Evolutionary conservation across 1,140 invertebrate species (phyloP).

Genomic region (Aphaenogaster rudis): DNA sequence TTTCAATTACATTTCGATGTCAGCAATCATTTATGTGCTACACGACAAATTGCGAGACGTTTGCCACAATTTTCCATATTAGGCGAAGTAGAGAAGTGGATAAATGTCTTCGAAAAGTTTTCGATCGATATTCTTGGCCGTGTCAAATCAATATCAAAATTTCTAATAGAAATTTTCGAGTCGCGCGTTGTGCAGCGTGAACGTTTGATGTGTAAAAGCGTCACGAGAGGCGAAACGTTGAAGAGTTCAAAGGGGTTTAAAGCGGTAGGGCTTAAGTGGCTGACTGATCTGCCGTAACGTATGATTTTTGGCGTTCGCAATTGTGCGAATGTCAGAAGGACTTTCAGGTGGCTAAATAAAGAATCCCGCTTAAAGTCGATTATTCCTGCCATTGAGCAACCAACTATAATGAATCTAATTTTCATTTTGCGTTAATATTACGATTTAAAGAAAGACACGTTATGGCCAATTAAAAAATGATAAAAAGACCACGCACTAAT

Average conservation of each 20-base stretch:
- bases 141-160: slow-evolving; percentile 18
- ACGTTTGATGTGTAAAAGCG: slow-evolving; percentile 37
- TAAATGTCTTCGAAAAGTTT: background rate
- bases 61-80: background rate
- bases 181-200: background rate
- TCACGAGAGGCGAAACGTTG: slow-evolving; percentile 1
- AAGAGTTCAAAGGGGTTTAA: slow-evolving; percentile 42
- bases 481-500: too few species aligned
- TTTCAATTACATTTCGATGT: background rate
- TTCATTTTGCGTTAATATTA: background rate
- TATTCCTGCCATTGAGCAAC: background rate
- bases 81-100: background rate
- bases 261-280: slow-evolving; percentile 36
- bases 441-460: background rate
- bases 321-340: slow-evolving; percentile 13
- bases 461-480: background rate
- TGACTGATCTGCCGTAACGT: slow-evolving; percentile 35
- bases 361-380: background rate
- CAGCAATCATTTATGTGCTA: background rate
- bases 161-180: slow-evolving; percentile 30
- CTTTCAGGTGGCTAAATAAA: slow-evolving; percentile 38
- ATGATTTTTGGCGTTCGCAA: slow-evolving; percentile 29
- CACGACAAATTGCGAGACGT: background rate
- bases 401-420: background rate
- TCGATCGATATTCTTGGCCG: background rate